These are phyloP conservation scores for Sarcophaga caerulescens DNA, from an alignment of 2,888 invertebrate genomes.

Conservation along the genomic window DNA sequence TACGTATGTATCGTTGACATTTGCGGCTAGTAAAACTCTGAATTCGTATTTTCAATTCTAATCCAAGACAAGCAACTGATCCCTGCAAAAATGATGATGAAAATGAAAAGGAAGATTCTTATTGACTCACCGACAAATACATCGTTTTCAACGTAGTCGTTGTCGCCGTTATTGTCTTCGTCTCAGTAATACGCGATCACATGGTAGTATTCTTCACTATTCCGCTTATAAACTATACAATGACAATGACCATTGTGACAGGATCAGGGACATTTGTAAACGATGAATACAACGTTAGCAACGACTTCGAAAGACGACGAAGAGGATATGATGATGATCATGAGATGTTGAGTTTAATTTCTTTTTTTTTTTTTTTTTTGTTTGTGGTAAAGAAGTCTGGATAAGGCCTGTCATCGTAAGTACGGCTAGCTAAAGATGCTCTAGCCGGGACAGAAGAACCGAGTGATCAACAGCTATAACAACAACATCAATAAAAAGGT, in stretches of 20 bases:
- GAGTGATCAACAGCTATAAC: background rate
- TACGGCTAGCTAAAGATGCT: conserved; percentile 36
- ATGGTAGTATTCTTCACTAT: background rate
- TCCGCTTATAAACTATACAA: conserved; percentile 17
- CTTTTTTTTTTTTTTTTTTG: background rate
- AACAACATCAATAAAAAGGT: background rate
- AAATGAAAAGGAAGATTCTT: conserved; percentile 57
- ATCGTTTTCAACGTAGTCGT: conserved; percentile 20
- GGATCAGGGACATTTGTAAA: conserved; percentile 71
- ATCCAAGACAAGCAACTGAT: conserved; percentile 56
- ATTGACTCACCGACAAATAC: conserved; percentile 68
- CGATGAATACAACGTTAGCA: conserved; percentile 37
- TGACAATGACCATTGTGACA: conserved; percentile 71
- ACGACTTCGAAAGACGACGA: conserved; percentile 19
- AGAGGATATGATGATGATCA: conserved; percentile 18
- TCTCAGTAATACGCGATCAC: conserved; percentile 27
- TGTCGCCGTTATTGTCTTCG: background rate
- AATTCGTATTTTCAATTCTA: conserved; percentile 46
- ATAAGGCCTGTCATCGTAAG: conserved; percentile 19
- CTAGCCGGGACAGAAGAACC: conserved; percentile 40
- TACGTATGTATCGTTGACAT: conserved; percentile 65
- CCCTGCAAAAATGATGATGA: conserved; percentile 55
- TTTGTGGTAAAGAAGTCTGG: conserved; percentile 39
- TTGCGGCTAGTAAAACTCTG: conserved; percentile 68
- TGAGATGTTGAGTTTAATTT: conserved; percentile 19